phyloP scores from a whole-genome alignment of 1,140 invertebrate species.

The Drosophila fuyamai region DNA sequence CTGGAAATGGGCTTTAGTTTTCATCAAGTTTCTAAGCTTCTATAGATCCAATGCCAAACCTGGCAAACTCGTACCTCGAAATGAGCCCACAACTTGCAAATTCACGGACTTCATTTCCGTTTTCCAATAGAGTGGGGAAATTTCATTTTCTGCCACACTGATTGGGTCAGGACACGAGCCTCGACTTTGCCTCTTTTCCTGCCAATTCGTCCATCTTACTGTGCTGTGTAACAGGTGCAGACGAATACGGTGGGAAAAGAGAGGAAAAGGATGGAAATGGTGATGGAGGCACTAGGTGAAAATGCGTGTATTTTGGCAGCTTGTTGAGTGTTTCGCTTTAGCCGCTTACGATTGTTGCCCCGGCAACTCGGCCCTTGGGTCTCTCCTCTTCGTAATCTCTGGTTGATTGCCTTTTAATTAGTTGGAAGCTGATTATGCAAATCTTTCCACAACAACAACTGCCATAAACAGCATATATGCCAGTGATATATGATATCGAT shows the following conservation, averaged over 20 bases:
- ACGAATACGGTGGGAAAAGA: not conserved
- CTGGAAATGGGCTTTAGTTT: conserved; percentile 13
- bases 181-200: conserved; percentile 22
- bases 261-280: conserved; percentile 5
- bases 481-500: conserved; percentile 64
- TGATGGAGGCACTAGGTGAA: conserved; percentile 30
- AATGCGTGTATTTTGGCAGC: conserved; percentile 51
- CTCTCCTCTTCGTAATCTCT: conserved; percentile 2
- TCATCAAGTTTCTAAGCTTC: conserved; percentile 22
- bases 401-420: conserved; percentile 75
- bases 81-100: conserved; percentile 18
- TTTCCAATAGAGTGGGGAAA: conserved; percentile 60
- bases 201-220: not conserved
- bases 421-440: conserved; percentile 76
- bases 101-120: conserved; percentile 61
- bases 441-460: conserved; percentile 31
- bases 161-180: conserved; percentile 48
- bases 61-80: not conserved
- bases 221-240: conserved; percentile 55
- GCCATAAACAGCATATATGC: conserved; percentile 37
- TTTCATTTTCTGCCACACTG: conserved; percentile 65
- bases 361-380: not conserved
- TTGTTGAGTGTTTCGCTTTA: conserved; percentile 35
- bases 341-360: conserved; percentile 14
- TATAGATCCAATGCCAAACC: conserved; percentile 2